These are phyloP conservation scores for Dipus sagitta DNA, from an alignment of 2,797 vertebrate species.

Conservation along the genomic window DNA sequence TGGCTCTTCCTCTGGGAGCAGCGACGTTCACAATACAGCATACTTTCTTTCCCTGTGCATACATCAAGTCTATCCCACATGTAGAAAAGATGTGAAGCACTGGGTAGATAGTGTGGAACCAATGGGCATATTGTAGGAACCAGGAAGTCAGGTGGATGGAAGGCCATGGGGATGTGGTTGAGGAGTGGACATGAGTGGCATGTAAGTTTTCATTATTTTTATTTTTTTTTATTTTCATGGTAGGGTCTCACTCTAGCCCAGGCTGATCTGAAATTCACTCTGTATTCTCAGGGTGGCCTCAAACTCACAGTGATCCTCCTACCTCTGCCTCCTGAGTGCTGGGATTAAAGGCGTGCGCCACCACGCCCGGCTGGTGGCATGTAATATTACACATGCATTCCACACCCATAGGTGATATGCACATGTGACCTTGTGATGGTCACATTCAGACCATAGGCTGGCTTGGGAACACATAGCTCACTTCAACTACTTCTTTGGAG, in stretches of 20 bases:
- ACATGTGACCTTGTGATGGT: fast-evolving
- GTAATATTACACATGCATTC: not conserved
- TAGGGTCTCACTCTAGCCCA: no score
- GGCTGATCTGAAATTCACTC: no score
- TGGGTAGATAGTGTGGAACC: no score
- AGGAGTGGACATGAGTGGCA: not conserved
- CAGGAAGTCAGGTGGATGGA: not conserved
- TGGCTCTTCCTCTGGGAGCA: not conserved
- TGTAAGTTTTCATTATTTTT: not conserved
- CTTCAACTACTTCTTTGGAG: not conserved
- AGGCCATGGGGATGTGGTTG: not conserved
- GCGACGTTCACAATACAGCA: not conserved
- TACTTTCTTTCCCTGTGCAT: not conserved
- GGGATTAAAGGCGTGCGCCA: no score
- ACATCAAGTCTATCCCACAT: not conserved
- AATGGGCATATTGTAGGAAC: not conserved
- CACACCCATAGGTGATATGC: fast-evolving
- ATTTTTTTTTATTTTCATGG: no score
- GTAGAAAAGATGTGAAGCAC: not conserved
- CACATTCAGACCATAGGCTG: not conserved
- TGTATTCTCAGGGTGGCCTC: no score
- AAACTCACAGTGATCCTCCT: no score
- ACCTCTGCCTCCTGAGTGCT: no score
- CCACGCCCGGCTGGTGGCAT: no score
- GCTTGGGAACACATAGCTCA: not conserved